phyloP scores from a whole-genome alignment of 2,113 vertebrate species.

The Chrysochloris asiatica region DNA sequence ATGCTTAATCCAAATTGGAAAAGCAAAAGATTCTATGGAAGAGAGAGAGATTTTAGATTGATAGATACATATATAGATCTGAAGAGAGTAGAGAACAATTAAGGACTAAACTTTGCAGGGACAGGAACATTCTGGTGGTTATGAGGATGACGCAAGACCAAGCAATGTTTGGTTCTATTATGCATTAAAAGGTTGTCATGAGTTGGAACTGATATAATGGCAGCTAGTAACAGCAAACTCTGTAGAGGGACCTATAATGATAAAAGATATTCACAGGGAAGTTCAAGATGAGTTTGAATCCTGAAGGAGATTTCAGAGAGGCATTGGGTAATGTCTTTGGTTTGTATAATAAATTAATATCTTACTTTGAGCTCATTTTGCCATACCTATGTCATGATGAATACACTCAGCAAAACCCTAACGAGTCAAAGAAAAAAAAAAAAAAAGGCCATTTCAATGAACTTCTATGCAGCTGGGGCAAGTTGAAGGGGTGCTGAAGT shows the following conservation, averaged over 20 bases:
- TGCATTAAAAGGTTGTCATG: background rate
- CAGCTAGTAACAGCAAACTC: background rate
- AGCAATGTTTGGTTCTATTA: background rate
- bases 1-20: background rate
- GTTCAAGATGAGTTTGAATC: background rate
- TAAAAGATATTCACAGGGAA: background rate
- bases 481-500: background rate
- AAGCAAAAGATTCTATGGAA: background rate
- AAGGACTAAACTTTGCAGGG: background rate
- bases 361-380: background rate
- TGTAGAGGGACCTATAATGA: background rate
- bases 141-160: background rate
- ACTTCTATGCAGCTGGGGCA: background rate
- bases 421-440: background rate
- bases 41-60: background rate
- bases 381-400: background rate
- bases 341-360: background rate
- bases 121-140: background rate
- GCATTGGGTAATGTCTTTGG: background rate
- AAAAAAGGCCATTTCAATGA: background rate
- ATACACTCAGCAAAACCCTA: background rate
- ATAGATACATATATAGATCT: background rate
- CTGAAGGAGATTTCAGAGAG: background rate
- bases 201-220: background rate
- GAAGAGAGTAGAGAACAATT: background rate